Evolutionary conservation across 2,797 vertebrate species (phyloP), one percentile per base, ranked within the genome.

Genomic region (Champsocephalus gunnari): DNA sequence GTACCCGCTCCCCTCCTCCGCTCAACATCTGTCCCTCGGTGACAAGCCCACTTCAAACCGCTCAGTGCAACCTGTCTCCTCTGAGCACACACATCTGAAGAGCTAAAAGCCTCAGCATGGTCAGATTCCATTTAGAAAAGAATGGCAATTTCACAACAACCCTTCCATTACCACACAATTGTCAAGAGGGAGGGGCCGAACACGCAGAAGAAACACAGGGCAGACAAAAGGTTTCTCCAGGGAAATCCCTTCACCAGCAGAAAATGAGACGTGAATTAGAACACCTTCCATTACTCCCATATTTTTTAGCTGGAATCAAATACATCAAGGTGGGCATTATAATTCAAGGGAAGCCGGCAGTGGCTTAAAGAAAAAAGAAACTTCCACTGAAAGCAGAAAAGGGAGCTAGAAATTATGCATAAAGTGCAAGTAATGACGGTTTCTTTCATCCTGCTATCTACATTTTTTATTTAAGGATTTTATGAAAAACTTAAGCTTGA

Each of bases 111-210:
- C 79, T 78, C 60, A 48, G 49, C 75, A 51, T 85, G 83, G 82
- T 83, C 85, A 60, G 80, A 86, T 86, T 89, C 89, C 92, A 93
- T 92, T 92, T 93, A 67, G 85, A 83, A 91, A 92, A 93, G 88
- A 90, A 93, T 86, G 85, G 82, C 89, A 89, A 91, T 92, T 92
- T 92, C 87, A 89, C 85, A 92, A 92, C 91, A 92, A 90, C 82
- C 82, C 83, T 71, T 80, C 90, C 89, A 93, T 93, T 93, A 93
- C 75, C 66, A 81, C 87, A 87, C 87, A 84, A 92, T 93, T 92
- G 84, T 90, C 87, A 88, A 75, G 85, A 86, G 73, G 84, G 86
- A 88, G 79, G 82, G 80, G 73, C 65, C 19, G 51, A 78, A 66
- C 85, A 86, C 2, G 57, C 55, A 70, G 47, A 63, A 68, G 54